Conservation (phyloP, 2,888 invertebrate genomes). For the Cephonodes hylas region DNA sequence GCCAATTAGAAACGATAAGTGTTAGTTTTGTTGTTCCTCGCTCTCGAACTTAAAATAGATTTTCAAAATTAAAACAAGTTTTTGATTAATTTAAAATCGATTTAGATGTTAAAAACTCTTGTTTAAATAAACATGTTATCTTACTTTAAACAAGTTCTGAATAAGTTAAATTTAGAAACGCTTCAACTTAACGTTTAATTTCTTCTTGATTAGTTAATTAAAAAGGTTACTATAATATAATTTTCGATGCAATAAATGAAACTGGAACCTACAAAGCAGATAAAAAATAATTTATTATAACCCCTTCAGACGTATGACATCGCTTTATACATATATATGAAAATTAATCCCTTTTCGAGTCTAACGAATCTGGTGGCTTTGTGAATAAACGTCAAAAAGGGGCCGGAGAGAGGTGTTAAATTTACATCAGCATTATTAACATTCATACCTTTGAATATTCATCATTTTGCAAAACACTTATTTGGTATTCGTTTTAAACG, state of each 20-base stretch:
- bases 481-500: conserved; percentile 11
- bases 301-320: conserved; percentile 19
- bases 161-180: neutral
- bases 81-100: neutral
- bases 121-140: neutral
- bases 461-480: conserved; percentile 20
- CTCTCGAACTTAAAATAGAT: conserved; percentile 24
- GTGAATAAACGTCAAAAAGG: conserved; percentile 28
- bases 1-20: neutral
- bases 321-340: conserved; percentile 29
- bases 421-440: conserved; percentile 29
- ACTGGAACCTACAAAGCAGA: too few species aligned
- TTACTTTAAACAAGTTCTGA: neutral
- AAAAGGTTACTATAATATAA: neutral
- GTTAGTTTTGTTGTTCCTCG: neutral
- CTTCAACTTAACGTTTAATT: neutral
- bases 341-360: conserved; percentile 30
- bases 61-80: conserved; percentile 25
- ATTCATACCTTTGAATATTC: conserved; percentile 28
- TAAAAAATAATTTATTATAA: neutral
- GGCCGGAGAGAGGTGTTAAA: conserved; percentile 28
- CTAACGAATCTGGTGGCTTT: conserved; percentile 26
- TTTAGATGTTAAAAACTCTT: neutral
- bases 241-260: neutral
- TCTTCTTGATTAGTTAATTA: neutral